Evolutionary conservation across 2,797 vertebrate genomes (phyloP), one percentile per base, ranked within the genome.

Genomic region (Eupleurogrammus muticus): DNA sequence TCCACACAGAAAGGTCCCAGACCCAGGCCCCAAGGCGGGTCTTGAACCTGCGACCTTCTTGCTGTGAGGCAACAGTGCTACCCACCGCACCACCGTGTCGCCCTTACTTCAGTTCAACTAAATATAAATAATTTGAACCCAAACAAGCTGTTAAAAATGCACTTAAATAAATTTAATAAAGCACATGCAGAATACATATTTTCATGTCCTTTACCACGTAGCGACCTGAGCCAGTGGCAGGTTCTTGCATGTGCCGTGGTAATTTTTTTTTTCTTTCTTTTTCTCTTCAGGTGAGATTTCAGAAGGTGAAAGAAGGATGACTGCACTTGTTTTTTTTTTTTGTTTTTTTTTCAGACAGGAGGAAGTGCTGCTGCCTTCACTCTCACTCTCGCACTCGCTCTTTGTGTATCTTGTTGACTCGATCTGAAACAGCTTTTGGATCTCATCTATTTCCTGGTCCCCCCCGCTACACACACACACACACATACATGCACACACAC

Each of bases 401-500:
- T 73, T 34, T 77, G 47, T 82, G 58, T 78, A 74, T 89, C 87
- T 69, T 80, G 81, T 85, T 85, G 77, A 87, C 88, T 89, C 69
- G 66, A 85, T 89, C 83, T 82, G 66, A 88, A 77, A 86, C 80
- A 79, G 69, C 72, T 78, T 88, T 83, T 84, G 84, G 83, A 87
- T 85, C 76, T 81, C 66, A 77, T 87, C 63, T 80, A 83, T 80
- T 90, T 88, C 84, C 83, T 87, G 80, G 57, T 81, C 47, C 58
- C 51, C 72, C 66, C 68, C 21, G 42, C 72, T 58, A 63, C 64
- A 40, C 56, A 28, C 20, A 17, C n/a, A 28, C 28, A 28, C n/a
- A n/a, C n/a, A n/a, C n/a, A n/a, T n/a, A n/a, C n/a, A n/a, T n/a
- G n/a, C n/a, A n/a, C n/a, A n/a, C n/a, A n/a, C n/a, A n/a, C n/a